Conservation (phyloP, 1,140 invertebrate genomes). For the Magallana gigas region DNA sequence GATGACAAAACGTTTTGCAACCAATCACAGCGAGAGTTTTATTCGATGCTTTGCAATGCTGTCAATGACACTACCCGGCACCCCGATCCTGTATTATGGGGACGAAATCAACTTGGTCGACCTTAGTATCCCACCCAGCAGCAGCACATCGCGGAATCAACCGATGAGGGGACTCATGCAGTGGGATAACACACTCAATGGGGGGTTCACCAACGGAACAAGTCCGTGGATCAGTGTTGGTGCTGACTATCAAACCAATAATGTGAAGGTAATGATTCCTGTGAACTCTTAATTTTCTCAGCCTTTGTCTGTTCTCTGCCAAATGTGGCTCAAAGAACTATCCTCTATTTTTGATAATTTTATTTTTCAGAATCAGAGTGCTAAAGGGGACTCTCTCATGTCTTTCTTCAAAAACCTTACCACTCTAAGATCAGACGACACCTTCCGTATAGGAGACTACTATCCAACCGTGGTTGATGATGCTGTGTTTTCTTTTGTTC, state of each 20-base stretch:
- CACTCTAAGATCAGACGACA: constrained; percentile 62
- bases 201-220: constrained; percentile 79
- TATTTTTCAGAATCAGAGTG: constrained; percentile 13
- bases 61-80: constrained; percentile 68
- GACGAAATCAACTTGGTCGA: constrained; percentile 70
- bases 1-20: constrained; percentile 52
- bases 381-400: constrained; percentile 56
- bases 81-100: constrained; percentile 69
- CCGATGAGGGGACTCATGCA: constrained; percentile 86
- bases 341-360: background rate
- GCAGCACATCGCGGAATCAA: constrained; percentile 48
- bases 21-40: constrained; percentile 57
- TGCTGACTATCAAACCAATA: constrained; percentile 77
- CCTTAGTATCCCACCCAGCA: background rate
- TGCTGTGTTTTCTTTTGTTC: constrained; percentile 77
- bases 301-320: too few species aligned
- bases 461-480: constrained; percentile 53
- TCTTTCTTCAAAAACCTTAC: constrained; percentile 70
- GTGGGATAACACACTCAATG: constrained; percentile 84
- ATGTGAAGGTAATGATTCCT: constrained; percentile 58
- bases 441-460: constrained; percentile 71
- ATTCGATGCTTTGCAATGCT: constrained; percentile 61
- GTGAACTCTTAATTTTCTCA: too few species aligned
- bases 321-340: too few species aligned
- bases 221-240: constrained; percentile 86